phyloP scores from a whole-genome alignment of 2,797 vertebrate species.

The Capromys pilorides region DNA sequence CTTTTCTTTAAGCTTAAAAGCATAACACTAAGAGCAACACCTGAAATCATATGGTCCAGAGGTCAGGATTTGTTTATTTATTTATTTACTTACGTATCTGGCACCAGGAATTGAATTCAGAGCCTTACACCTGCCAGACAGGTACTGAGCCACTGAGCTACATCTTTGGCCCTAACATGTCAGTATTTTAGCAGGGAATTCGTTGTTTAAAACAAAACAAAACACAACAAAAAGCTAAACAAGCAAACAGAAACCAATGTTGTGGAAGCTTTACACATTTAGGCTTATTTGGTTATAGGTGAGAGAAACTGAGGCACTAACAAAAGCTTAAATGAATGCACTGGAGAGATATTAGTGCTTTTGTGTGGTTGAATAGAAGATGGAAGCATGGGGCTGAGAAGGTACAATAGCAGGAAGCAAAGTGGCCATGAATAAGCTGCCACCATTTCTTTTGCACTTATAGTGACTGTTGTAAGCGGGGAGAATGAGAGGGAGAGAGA shows the following conservation, averaged over 20 bases:
- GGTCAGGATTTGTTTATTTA: background rate
- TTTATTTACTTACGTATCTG: no score
- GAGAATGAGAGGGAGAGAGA: background rate
- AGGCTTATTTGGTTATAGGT: background rate
- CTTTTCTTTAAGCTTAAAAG: constrained; percentile 54
- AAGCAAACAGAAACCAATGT: background rate
- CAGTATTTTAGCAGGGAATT: constrained; percentile 46
- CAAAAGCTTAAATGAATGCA: background rate
- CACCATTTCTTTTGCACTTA: background rate
- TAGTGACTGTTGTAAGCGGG: background rate
- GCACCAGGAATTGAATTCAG: background rate
- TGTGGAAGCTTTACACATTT: constrained; percentile 14
- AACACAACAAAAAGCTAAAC: background rate
- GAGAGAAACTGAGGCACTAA: constrained; percentile 39
- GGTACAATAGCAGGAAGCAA: background rate
- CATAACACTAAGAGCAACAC: background rate
- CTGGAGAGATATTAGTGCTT: background rate
- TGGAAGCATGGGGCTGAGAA: background rate
- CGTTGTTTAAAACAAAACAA: background rate
- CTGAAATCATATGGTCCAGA: constrained; percentile 33
- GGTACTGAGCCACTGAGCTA: background rate
- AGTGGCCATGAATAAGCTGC: background rate
- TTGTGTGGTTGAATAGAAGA: background rate
- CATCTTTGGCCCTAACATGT: background rate
- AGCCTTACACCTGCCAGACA: background rate